Base-by-base conservation (phyloP, 30 jellyfish, hydroid and myxozoan genomes). In the Nemopilema nomurai region DNA sequence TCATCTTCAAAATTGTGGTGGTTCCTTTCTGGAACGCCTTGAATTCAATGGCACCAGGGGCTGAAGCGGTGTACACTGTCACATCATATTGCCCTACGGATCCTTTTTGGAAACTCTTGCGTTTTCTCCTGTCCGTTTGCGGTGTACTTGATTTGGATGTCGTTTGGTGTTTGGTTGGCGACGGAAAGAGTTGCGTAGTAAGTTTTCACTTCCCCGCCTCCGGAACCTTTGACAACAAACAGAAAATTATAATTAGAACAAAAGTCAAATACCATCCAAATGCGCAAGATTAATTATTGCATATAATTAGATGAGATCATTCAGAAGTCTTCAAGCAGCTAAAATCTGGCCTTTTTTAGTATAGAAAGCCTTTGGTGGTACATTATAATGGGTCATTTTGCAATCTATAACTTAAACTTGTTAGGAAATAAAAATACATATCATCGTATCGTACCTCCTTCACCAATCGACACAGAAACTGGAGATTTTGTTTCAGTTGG, bases 21-120 rank as follows among this genome's bases (percentile, higher is more conserved):
- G 94, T 91, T 22, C 82, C 86, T 20, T 85, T 79, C 53, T 86
- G 90, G 71, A 67, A 80, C 8, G 96, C 98, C 75, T 68, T 91
- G 83, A 86, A 91, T 8, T 72, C 87, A 71, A 87, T 81, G 49
- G 83, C 76, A 8, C 75, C 92, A 3, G 98, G 98, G 4, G 28
- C 74, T 0, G 57, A 65, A n/a, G 68, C 51, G 33, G 91, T 69
- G 17, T 57, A 83, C 66, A 91, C 66, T 26, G 84, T 92, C 27
- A 80, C 77, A 22, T 87, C 96, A 30, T 67, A 82, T 21, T 52
- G 67, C 4, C 77, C 71, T 31, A 52, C 83, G 21, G 97, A 84
- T 8, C 86, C 86, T 23, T 30, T n/a, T 74, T 28, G 93, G 96
- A 28, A 91, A 67, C 1, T 64, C 87, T 65, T 76, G 97, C 32